phyloP scores from a whole-genome alignment of 1,140 invertebrate genomes.

The Orius insidiosus region DNA sequence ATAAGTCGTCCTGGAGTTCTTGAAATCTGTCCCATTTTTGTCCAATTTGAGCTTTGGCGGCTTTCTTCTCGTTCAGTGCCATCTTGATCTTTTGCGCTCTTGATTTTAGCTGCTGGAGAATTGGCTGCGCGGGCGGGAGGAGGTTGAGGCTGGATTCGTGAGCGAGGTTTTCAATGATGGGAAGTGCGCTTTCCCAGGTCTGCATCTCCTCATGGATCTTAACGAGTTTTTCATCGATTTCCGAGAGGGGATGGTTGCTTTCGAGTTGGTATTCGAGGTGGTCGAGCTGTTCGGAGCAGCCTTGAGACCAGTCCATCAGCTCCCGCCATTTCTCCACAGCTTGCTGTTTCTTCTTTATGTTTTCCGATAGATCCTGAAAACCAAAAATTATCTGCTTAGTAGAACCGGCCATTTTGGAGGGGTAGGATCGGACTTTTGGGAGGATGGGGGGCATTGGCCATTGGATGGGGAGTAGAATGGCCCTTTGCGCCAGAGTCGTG shows the following conservation, averaged over 20 bases:
- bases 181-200: conserved; percentile 47
- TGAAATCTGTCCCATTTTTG: conserved; percentile 23
- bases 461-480: too few relatives aligned
- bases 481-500: too few relatives aligned
- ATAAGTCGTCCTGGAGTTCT: conserved; percentile 21
- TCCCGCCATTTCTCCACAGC: conserved; percentile 69
- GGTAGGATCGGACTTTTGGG: too few relatives aligned
- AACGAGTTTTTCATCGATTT: conserved; percentile 39
- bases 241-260: conserved; percentile 46
- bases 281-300: conserved; percentile 59
- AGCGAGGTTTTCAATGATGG: conserved; percentile 41
- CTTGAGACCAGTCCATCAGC: conserved; percentile 60
- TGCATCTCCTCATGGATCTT: conserved; percentile 30
- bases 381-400: neutral
- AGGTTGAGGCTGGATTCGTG: neutral
- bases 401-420: too few relatives aligned
- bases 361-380: conserved; percentile 43
- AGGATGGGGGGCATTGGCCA: too few relatives aligned
- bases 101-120: too few relatives aligned
- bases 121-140: neutral
- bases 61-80: neutral
- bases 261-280: conserved; percentile 65
- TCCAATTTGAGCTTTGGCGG: conserved; percentile 13
- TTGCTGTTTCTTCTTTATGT: conserved; percentile 52
- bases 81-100: too few relatives aligned